A percentile compares a stretch with the other conserved stretches of the same genome.
Conservation (phyloP, 2,888 invertebrate species). For the Melanostoma scalare region DNA sequence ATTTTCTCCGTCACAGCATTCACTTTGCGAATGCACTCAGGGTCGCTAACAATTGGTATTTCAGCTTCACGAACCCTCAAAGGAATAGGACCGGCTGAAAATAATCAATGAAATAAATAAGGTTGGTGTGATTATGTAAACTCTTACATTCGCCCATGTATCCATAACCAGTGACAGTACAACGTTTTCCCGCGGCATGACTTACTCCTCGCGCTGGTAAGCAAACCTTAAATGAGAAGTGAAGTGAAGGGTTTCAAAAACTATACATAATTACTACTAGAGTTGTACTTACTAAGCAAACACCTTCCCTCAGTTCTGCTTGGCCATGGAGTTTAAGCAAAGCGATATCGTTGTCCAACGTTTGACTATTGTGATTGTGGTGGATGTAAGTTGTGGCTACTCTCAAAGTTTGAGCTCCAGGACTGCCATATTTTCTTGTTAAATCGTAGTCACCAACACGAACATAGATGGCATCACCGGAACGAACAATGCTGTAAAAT, state of each 20-base stretch:
- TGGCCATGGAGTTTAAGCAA: constrained; percentile 93
- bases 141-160: constrained; percentile 94
- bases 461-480: constrained; percentile 96
- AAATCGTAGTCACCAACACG: constrained; percentile 96
- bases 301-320: constrained; percentile 93
- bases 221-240: constrained; percentile 88
- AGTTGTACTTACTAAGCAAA: constrained; percentile 80
- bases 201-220: constrained; percentile 93
- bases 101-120: background rate
- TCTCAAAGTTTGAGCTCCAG: constrained; percentile 93
- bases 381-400: constrained; percentile 97
- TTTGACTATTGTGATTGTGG: constrained; percentile 97
- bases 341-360: constrained; percentile 96
- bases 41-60: constrained; percentile 95
- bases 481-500: constrained; percentile 90
- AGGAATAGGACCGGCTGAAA: constrained; percentile 94
- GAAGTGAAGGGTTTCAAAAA: background rate
- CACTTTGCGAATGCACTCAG: constrained; percentile 95
- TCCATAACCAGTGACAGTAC: constrained; percentile 96
- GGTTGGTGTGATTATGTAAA: background rate
- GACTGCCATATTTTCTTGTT: constrained; percentile 94
- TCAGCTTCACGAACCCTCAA: constrained; percentile 94
- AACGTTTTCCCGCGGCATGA: constrained; percentile 94
- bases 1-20: constrained; percentile 97
- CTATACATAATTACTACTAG: background rate